Evolutionary conservation across 2,113 vertebrate genomes (phyloP), one percentile per base, ranked within the genome.

Genomic region (Malurus melanocephalus): DNA sequence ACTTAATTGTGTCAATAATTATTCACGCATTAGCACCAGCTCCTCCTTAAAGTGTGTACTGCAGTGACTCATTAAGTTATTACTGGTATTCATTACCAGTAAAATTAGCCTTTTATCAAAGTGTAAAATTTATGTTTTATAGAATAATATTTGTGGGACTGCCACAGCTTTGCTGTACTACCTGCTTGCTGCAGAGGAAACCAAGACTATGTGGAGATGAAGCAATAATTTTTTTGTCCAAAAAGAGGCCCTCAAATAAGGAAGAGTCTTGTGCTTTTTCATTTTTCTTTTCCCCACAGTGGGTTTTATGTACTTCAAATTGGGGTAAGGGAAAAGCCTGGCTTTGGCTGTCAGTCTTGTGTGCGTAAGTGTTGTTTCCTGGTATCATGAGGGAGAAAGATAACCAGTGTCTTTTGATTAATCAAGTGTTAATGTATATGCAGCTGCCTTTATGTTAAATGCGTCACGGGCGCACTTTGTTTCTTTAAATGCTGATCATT

Each of bases 1-100:
- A 53, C 89, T 94, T 95, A 94, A 96, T 96, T 93, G 87, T 87
- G 80, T 93, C 94, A 92, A 92, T 95, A 95, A 95, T 95, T 96
- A 95, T 94, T 96, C 93, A 87, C 85, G 88, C 71, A 69, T 94
- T 94, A 96, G 81, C 91, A 91, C 83, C 85, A 73, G 67, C 87
- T 90, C 82, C 89, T 96, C 89, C 91, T 94, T 87, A 85, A 95
- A 90, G 62, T 81, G 85, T 85, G 74, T 83, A 73, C 89, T 85
- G 73, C 46, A 28, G 73, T 94, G 96, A 96, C 80, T 97, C 93
- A 94, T 92, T 92, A 95, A 94, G 92, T 94, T 95, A 95, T 94
- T 93, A 87, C 93, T 94, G 90, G 90, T 91, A 92, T 93, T 96
- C 88, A 93, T 96, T 94, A 95, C 95, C 91, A 93, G 92, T 96